phyloP scores from a whole-genome alignment of 2,888 invertebrate species.

The Lasioglossum morio region DNA sequence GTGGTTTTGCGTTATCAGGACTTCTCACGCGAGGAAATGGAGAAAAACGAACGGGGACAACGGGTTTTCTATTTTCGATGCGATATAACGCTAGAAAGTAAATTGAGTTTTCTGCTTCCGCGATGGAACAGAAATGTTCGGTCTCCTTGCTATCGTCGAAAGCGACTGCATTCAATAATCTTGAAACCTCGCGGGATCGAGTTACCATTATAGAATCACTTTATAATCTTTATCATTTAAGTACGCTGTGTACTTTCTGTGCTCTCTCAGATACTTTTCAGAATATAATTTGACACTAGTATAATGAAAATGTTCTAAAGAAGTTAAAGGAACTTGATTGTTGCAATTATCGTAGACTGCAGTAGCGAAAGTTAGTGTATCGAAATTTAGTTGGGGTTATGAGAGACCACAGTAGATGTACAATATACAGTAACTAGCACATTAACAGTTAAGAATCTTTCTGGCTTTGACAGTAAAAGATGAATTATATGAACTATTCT shows the following conservation, averaged over 20 bases:
- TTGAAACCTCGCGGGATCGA: neutral
- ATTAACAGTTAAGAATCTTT: too few relatives aligned
- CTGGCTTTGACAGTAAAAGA: too few relatives aligned
- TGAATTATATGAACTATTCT: too few relatives aligned
- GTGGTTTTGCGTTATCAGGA: slow-evolving; percentile 15
- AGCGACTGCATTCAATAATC: neutral
- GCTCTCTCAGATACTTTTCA: too few relatives aligned
- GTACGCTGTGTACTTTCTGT: neutral
- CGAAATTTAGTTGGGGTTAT: too few relatives aligned
- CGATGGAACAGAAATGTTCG: neutral
- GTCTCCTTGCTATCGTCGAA: neutral
- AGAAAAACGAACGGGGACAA: slow-evolving; percentile 16
- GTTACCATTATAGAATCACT: neutral
- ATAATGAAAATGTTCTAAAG: too few relatives aligned
- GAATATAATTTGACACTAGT: too few relatives aligned
- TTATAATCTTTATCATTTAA: neutral
- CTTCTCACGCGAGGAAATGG: slow-evolving; percentile 13
- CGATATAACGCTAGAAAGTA: slow-evolving; percentile 30
- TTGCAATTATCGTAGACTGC: too few relatives aligned
- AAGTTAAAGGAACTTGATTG: too few relatives aligned
- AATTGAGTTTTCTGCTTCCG: slow-evolving; percentile 31
- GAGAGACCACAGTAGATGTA: too few relatives aligned
- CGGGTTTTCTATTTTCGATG: slow-evolving; percentile 12
- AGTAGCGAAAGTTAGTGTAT: too few relatives aligned
- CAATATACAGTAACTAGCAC: too few relatives aligned